Evolutionary conservation across 2,888 invertebrate genomes (phyloP), one percentile per base, ranked within the genome.

Genomic region (Keiferia lycopersicella): DNA sequence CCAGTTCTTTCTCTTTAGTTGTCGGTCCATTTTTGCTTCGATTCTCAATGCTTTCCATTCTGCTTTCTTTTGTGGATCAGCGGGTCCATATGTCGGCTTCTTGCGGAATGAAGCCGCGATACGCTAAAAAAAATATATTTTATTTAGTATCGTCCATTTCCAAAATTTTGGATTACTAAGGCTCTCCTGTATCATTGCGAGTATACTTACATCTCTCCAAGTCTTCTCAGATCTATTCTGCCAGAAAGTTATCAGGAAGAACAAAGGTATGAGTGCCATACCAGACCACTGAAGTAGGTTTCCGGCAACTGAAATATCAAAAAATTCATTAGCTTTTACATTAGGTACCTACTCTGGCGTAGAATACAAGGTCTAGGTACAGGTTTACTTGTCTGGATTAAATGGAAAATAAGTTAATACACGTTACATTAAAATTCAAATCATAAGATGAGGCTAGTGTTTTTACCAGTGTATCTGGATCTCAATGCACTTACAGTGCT

Each of bases 31-130:
- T 61, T 90, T 88, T 48, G 91, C 86, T 57, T 93, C 82, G 0
- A 76, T 81, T 65, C 93, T 93, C 75, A 93, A 94, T n/a, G 90
- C 85, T 0, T 78, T 77, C 95, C 95, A 95, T 67, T 93, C 92
- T 34, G 91, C 90, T 39, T 86, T 88, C 0, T 81, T 86, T 34
- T 89, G 83, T 0, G 85, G 80, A 66, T 94, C 92, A 10, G 84
- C 83, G 0, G 96, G 96, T 0, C 90, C 90, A 65, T 89, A 90
- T 0, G 77, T 82, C 8, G 83, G 75, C 64, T 88, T 90, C 50
- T 93, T 88, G 50, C 87, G 79, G 74, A 93, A 89, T 4, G 50
- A 16, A 56, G 30, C 51, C 22, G 51, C 51, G 26, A 53, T 53
- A 22, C 20, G 20, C 51, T 53, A 22, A 14, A 53, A 53, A 20